Percentiles rank a stretch among this genome's conserved stretches.
Conservation (phyloP, 2,113 vertebrate species). For the Tichodroma muraria region DNA sequence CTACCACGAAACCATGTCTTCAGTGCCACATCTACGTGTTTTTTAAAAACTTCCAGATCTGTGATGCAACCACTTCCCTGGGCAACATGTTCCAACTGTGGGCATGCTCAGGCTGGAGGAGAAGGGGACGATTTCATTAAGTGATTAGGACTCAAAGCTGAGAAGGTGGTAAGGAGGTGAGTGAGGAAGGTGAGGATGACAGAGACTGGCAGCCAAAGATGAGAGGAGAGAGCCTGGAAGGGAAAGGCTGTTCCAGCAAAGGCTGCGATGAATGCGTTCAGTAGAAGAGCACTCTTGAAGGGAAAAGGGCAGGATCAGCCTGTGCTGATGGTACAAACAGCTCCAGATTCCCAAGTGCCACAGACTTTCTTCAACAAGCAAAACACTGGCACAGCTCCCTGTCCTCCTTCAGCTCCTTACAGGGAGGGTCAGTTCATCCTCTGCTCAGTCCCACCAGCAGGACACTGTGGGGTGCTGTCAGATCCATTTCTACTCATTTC, state of each 20-base stretch:
- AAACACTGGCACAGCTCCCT: not conserved
- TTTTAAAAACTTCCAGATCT: not conserved
- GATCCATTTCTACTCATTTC: not conserved
- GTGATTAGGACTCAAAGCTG: not conserved
- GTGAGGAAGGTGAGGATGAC: not conserved
- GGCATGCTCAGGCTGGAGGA: not conserved
- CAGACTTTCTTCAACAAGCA: not conserved
- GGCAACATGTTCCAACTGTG: not conserved
- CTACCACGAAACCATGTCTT: not conserved
- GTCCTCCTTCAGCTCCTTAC: not conserved
- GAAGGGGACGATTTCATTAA: not conserved
- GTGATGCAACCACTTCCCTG: not conserved
- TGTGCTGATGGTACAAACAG: not conserved
- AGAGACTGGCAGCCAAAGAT: not conserved
- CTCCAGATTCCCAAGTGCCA: not conserved
- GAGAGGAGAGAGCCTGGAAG: not conserved
- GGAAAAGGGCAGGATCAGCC: not conserved
- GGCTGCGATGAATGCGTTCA: not conserved
- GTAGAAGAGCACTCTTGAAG: not conserved
- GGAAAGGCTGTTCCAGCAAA: not conserved
- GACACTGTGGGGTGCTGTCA: not conserved
- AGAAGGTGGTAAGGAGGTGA: not conserved
- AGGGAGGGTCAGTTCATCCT: rapidly evolving
- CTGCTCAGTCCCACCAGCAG: not conserved
- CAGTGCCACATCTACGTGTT: not conserved